Percentiles rank a stretch among this genome's conserved stretches.
phyloP scores from a whole-genome alignment of 2,113 vertebrate genomes.

The Paramisgurnus dabryanus region DNA sequence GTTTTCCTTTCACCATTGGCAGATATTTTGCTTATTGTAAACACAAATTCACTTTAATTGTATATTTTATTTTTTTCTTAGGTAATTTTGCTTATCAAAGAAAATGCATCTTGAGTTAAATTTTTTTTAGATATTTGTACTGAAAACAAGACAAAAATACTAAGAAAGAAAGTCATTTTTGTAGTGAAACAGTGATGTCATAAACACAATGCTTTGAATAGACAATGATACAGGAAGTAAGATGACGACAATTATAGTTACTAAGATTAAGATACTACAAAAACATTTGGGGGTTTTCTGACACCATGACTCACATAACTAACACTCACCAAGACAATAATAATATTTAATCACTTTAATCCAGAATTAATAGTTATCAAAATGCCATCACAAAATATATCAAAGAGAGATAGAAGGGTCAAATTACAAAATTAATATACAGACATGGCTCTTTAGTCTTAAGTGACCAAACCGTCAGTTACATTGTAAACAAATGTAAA shows the following conservation, averaged over 20 bases:
- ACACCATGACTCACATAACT: neutral
- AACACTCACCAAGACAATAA: neutral
- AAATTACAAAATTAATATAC: neutral
- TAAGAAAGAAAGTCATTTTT: no score
- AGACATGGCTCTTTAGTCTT: neutral
- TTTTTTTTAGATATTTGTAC: no score
- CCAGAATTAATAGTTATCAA: constrained; percentile 19
- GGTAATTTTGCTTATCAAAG: no score
- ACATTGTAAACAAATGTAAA: neutral
- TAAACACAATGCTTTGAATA: neutral
- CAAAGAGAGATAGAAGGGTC: neutral
- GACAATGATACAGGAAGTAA: neutral
- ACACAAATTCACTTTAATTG: no score
- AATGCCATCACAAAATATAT: neutral
- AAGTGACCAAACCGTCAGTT: neutral
- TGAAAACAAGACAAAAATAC: no score
- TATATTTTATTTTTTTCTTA: no score
- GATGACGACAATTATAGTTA: neutral
- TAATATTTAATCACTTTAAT: neutral
- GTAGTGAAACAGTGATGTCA: neutral
- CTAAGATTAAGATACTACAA: neutral
- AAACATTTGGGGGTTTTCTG: neutral
- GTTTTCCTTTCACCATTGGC: no score
- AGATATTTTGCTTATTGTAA: no score
- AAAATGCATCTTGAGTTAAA: no score